Evolutionary conservation across 2,797 vertebrate genomes (phyloP), one percentile per base, ranked within the genome.

Genomic region (Fistularia commersonii): DNA sequence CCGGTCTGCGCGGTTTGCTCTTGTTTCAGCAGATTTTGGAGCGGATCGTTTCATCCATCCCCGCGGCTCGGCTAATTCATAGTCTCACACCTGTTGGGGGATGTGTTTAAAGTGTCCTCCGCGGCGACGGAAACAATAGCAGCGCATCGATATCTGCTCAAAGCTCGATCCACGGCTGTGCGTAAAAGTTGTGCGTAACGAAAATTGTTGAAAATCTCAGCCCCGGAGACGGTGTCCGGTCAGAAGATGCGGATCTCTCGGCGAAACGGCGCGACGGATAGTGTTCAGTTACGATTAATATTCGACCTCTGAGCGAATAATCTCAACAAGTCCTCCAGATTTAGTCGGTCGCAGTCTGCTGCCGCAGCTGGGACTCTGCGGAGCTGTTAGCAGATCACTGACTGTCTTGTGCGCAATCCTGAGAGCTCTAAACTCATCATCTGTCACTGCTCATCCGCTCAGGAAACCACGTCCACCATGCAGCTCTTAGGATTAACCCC

Each of bases 121-220:
- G 42, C n/a, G 44, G 32, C 49, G 64, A 50, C 43, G 53, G 38
- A 54, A 13, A 37, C 5, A 43, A 7, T 31, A 46, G 66, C 42
- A 37, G 56, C 55, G 65, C 60, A 59, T 64, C 55, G 50, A 67
- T 33, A 39, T 64, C 11, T 32, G 57, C 41, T 57, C 67, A n/a
- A 37, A 51, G 6, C 47, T 39, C 6, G 41, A 52, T 48, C 41
- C 43, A 42, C 52, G 37, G 41, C 44, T 54, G 70, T 52, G 86
- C 80, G 79, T 82, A 85, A 89, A 88, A 86, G 84, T 83, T 80
- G 77, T 40, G 86, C 85, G 81, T 65, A 80, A 81, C 41, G 54
- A 65, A 41, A n/a, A n/a, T n/a, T 45, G 41, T 10, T 49, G 57
- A 7, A 50, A 59, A 63, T 1, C 45, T 40, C 31, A 51, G 49